Evolutionary conservation across 2,113 vertebrate species (phyloP).

Genomic region (Amblyornis subalaris): DNA sequence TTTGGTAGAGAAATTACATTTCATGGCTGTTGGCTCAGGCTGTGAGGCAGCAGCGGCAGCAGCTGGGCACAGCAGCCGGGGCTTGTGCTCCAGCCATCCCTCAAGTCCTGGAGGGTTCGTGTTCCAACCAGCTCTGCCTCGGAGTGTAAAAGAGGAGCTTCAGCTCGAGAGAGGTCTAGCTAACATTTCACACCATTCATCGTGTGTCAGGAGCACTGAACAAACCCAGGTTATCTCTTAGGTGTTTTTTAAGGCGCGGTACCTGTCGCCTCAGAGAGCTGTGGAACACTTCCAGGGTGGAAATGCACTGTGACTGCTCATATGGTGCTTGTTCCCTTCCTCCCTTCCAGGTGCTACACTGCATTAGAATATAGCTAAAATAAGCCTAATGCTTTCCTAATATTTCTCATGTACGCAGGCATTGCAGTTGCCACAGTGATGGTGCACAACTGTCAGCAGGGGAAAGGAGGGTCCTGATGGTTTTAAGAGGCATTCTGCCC

Average conservation of each 20-base stretch:
- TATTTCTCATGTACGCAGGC: not conserved
- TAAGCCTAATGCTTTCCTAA: conserved; percentile 12
- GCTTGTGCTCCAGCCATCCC: not conserved
- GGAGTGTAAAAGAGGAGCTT: not conserved
- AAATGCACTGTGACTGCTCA: not conserved
- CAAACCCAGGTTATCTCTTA: not conserved
- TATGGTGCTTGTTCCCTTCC: not conserved
- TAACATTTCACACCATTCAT: not conserved
- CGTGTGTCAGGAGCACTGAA: not conserved
- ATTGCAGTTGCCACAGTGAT: conserved; percentile 32
- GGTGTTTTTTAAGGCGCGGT: not conserved
- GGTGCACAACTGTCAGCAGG: not conserved
- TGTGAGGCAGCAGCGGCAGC: not conserved
- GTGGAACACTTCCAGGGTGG: not conserved
- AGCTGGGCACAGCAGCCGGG: conserved; percentile 25
- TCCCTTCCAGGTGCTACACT: not conserved
- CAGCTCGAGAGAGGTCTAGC: not conserved
- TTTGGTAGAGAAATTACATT: conserved; percentile 43
- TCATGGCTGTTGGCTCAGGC: conserved; percentile 25
- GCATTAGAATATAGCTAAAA: conserved; percentile 29
- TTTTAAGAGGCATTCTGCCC: not conserved
- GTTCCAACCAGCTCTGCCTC: not conserved
- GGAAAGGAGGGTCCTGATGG: not conserved
- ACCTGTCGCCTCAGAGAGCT: not conserved
- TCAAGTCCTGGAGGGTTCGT: not conserved